Base-by-base conservation (phyloP, 2,113 vertebrate genomes). In the Pelmatolapia mariae region DNA sequence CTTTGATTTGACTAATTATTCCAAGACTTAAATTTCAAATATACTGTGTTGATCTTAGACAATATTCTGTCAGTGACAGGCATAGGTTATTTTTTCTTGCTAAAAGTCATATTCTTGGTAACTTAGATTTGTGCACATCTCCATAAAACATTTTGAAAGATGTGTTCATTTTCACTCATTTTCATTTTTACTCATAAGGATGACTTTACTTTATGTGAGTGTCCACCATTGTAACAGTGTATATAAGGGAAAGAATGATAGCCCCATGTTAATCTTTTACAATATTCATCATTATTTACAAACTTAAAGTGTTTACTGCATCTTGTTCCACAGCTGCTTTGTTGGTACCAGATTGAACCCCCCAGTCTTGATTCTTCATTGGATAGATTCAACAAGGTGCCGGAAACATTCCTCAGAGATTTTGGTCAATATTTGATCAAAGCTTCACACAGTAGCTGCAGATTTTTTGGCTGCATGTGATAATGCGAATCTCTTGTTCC, bases 391-490 rank as follows among this genome's bases (percentile, higher is more conserved):
- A 18, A 73, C 68, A 45, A 45, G 40, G 22, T 10, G 40, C 15
- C 26, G 68, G 13, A 26, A 73, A 73, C 5, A 45, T 73, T 73
- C 68, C 40, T 73, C 68, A 73, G 40, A 45, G 68, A 73, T 45
- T 73, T 73, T 0, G 38, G 38, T 73, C 0, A 43, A 73, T 5
- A 18, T 73, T 73, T 40, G 8, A 5, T 11, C 13, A 45, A 10
- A 26, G 40, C 22, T 10, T 73, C 68, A 73, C 68, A 45, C 38
- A 45, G 38, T 18, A 45, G 38, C 68, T 10, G 22, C 68, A 73
- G 68, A 73, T 11, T 0, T 18, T 43, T 45, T 24, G 15, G 40
- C 38, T 45, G 22, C 22, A 45, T 1, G 0, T 73, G 38, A 73
- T 45, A 16, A 73, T 45, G n/a, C 0, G 2, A 73, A 45, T 73